A percentile compares a stretch with the other conserved stretches of the same genome.
Evolutionary conservation across 2,797 vertebrate species (phyloP).

Genomic region (Ambastaia sidthimunki): DNA sequence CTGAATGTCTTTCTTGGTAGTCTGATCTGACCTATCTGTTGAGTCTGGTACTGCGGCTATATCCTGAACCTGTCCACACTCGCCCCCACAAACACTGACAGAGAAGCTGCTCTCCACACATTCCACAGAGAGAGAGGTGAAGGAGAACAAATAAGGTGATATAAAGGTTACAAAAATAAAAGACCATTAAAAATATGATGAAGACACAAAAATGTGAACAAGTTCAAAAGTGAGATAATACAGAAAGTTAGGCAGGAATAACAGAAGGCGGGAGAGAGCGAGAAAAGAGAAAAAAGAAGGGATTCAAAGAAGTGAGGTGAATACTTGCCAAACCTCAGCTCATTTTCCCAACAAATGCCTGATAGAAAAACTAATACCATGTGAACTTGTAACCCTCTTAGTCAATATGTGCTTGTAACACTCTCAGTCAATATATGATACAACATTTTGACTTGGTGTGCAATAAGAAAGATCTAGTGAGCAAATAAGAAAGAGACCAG

Average conservation of each 20-base stretch:
- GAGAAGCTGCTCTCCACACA: slow-evolving; percentile 70
- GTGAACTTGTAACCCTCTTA: slow-evolving; percentile 61
- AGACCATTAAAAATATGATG: slow-evolving; percentile 24
- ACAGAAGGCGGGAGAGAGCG: slow-evolving; percentile 44
- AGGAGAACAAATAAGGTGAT: slow-evolving; percentile 57
- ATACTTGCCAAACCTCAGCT: slow-evolving; percentile 61
- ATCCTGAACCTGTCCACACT: slow-evolving; percentile 80
- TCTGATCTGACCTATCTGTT: slow-evolving; percentile 74
- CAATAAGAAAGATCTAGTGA: slow-evolving; percentile 51
- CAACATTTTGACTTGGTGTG: slow-evolving; percentile 57
- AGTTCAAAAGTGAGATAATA: slow-evolving; percentile 3
- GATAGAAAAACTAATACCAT: slow-evolving; percentile 64
- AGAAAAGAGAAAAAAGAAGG: slow-evolving; percentile 53
- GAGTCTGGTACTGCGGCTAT: slow-evolving; percentile 72
- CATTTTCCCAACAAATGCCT: slow-evolving; percentile 61
- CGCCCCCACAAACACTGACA: slow-evolving; percentile 74
- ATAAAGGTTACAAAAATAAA: slow-evolving; percentile 45
- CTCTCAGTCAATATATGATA: slow-evolving; percentile 66
- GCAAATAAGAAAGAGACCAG: not conserved
- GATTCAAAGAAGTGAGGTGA: slow-evolving; percentile 58
- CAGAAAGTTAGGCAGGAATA: slow-evolving; percentile 9
- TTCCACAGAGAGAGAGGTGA: slow-evolving; percentile 56
- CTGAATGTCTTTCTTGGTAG: slow-evolving; percentile 67
- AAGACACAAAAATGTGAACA: not conserved
- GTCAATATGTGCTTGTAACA: slow-evolving; percentile 56